Evolutionary conservation across 2,797 vertebrate genomes (phyloP), one percentile per base, ranked within the genome.

Genomic region (Sciurus carolinensis): DNA sequence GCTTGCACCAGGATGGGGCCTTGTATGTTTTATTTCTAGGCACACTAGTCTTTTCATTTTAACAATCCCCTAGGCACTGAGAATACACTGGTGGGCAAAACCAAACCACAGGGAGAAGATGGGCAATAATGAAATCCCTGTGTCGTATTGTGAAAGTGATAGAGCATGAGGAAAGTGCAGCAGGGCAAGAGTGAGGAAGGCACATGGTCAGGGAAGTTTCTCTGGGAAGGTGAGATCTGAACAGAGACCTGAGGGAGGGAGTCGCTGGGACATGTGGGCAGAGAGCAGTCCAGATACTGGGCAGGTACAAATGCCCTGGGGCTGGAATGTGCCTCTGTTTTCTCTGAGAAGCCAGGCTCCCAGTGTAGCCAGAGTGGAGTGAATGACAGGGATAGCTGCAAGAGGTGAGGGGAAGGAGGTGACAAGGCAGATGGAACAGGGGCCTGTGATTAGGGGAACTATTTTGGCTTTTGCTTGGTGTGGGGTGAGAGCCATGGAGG

Each of bases 351-450:
- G 66, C 52, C 67, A 33, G 44, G 36, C 28, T 47, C 54, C 28
- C 5, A 1, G 15, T 50, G 13, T n/a, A 30, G 62, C 28, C 20
- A 11, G 75, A 62, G 20, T 47, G 3, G 13, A 47, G 17, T n/a
- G 18, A 86, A 54, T 11, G 14, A 15, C 33, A 28, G 75, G 39
- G 5, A 18, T 10, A 9, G 13, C n/a, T 9, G 33, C 42, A 86
- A 50, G 54, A 26, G 10, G 36, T 24, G 62, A 85, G 44, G 28
- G 11, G 10, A 6, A 54, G 59, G 28, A 26, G 24, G 42, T 33
- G 50, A 12, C 4, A 3, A 22, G 28, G 42, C 36, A 6, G 18
- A 44, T 20, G 0, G 0, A 30, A 17, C 7, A 28, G 30, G 50
- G 50, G 7, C 30, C 8, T 26, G 1, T 36, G 59, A 22, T 24